These are phyloP conservation scores for Protosalanx chinensis DNA, from an alignment of 2,797 vertebrate species.

Conservation along the genomic window DNA sequence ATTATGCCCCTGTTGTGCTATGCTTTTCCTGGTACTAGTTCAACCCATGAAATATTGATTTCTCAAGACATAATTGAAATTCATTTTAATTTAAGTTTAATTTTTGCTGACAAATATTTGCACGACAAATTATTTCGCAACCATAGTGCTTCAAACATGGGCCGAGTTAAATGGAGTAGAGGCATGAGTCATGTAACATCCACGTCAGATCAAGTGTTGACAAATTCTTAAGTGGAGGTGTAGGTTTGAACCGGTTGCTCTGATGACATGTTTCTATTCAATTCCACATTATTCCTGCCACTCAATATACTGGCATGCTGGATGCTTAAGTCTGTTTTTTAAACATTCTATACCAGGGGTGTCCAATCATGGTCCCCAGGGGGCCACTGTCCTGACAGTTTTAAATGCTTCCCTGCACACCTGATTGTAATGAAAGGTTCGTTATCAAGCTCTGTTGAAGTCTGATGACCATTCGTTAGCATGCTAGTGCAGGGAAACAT, in stretches of 20 bases:
- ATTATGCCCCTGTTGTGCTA: too few species aligned
- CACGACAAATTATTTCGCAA: background rate
- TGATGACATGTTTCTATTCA: slow-evolving; percentile 33
- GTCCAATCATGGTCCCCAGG: too few species aligned
- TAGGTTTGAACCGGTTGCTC: slow-evolving; percentile 24
- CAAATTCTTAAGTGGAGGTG: slow-evolving; percentile 44
- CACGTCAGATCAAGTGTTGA: slow-evolving; percentile 46
- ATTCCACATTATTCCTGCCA: slow-evolving; percentile 32
- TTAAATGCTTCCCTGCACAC: too few species aligned
- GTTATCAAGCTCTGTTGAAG: too few species aligned
- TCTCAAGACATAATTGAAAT: slow-evolving; percentile 21
- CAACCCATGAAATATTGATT: slow-evolving; percentile 5
- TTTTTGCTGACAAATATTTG: too few species aligned
- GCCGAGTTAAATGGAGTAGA: slow-evolving; percentile 17
- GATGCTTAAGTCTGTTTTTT: too few species aligned
- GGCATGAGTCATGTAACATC: slow-evolving; percentile 52
- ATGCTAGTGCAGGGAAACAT: too few species aligned
- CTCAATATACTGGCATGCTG: too few species aligned
- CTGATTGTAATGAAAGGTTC: too few species aligned
- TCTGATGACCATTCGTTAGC: too few species aligned
- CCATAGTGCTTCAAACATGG: background rate
- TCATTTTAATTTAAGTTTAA: background rate
- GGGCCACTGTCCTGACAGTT: too few species aligned
- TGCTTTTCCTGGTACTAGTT: slow-evolving; percentile 12
- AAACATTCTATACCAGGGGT: too few species aligned